Evolutionary conservation across 2,113 vertebrate species (phyloP).

Genomic region (Theristicus caerulescens): DNA sequence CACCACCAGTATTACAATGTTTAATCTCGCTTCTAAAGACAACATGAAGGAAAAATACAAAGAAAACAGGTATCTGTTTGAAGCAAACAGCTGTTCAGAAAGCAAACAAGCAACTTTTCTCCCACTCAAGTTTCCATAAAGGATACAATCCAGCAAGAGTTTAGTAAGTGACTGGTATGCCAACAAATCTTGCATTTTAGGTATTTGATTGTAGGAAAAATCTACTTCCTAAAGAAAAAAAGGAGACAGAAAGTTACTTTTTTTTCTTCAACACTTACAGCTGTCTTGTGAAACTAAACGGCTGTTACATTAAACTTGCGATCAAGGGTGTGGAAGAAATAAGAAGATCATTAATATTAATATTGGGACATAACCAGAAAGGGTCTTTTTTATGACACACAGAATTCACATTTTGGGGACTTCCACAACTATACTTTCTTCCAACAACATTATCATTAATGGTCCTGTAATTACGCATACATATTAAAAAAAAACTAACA

Average conservation of each 20-base stretch:
- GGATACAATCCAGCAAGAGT: constrained; percentile 92
- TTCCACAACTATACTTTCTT: not conserved
- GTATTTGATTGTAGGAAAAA: constrained; percentile 87
- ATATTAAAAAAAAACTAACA: not conserved
- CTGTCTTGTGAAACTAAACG: not conserved
- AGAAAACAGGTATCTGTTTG: not conserved
- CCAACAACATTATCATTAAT: not conserved
- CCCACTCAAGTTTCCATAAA: constrained; percentile 39
- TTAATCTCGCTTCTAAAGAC: not conserved
- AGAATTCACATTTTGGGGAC: not conserved
- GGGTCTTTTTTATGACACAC: not conserved
- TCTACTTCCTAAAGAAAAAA: constrained; percentile 82
- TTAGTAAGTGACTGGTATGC: constrained; percentile 75
- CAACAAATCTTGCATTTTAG: constrained; percentile 85
- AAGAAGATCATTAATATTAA: not conserved
- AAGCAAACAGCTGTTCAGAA: not conserved
- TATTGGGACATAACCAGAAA: not conserved
- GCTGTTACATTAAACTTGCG: not conserved
- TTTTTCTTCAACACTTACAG: not conserved
- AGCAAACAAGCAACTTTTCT: not conserved
- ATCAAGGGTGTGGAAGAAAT: not conserved
- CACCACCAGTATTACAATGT: not conserved
- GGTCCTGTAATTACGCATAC: not conserved
- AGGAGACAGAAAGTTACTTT: not conserved
- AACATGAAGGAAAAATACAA: not conserved